phyloP scores from a whole-genome alignment of 1,140 invertebrate species.

The Manduca sexta region DNA sequence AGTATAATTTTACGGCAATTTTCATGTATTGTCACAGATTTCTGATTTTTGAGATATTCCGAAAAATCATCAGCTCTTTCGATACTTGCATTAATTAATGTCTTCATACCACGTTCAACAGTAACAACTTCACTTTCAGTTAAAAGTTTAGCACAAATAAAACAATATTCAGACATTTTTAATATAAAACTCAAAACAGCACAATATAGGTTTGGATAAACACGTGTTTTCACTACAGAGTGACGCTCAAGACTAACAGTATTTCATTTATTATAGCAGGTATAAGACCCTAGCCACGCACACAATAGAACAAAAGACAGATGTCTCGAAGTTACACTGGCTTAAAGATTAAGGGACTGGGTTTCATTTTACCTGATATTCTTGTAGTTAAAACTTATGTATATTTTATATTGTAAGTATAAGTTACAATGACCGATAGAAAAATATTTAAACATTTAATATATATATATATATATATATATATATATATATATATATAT shows the following conservation, averaged over 20 bases:
- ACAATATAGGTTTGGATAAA: no score
- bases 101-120: no score
- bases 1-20: constrained; percentile 13
- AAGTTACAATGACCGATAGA: constrained; percentile 16
- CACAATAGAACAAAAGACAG: constrained; percentile 22
- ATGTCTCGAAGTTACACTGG: constrained; percentile 19
- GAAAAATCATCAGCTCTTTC: no score
- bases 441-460: constrained; percentile 14
- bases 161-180: no score
- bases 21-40: constrained; percentile 25
- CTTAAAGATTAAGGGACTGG: constrained; percentile 21
- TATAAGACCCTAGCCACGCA: constrained; percentile 25
- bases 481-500: no score
- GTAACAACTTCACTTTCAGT: no score
- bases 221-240: constrained; percentile 17
- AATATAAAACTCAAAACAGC: no score
- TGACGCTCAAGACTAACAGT: constrained; percentile 10
- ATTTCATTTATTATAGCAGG: constrained; percentile 18
- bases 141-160: no score
- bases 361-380: constrained; percentile 24
- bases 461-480: no score
- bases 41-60: constrained; percentile 7
- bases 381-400: constrained; percentile 21
- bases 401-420: constrained; percentile 14
- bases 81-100: not conserved